Evolutionary conservation across 2,113 vertebrate species (phyloP), one percentile per base, ranked within the genome.

Genomic region (Antechinus flavipes): DNA sequence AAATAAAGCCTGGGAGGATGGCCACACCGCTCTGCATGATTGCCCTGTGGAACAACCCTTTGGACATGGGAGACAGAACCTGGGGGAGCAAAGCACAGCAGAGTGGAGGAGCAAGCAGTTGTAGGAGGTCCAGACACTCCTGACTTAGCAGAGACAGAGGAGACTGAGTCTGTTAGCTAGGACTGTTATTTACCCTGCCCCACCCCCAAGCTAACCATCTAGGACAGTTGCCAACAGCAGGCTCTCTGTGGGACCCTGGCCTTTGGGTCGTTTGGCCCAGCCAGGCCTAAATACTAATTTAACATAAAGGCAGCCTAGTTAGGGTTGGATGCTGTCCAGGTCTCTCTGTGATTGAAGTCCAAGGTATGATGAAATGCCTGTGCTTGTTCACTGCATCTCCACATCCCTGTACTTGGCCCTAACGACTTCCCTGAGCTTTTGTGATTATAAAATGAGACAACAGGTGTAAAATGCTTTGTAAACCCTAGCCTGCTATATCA

Each of bases 21-120:
- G 98, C 98, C 14, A 98, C 98, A 0, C 99, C 99, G 94, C 99
- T 99, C 95, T 99, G 97, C 96, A 99, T 98, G 90, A 99, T 98
- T 0, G 98, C 99, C 49, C 98, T 96, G 0, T 99, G 99, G 96
- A 99, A 99, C 56, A 99, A 95, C 42, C 99, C 99, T 96, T 98
- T 96, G 10, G 99, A 98, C 95, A 98, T 93, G 49, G 99, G 99
- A 92, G 99, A 99, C n/a, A 99, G 94, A 58, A 98, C 97, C 98
- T 99, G 96, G 9, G 90, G 92, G 47, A 84, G 16, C 30, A 56
- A 54, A 42, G 2, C 35, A 84, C 19, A 23, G 35, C 25, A n/a
- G 35, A 24, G 30, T 35, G 6, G 19, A 84, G n/a, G n/a, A 23
- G 7, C n/a, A 42, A 42, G 68, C n/a, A 23, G 12, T 76, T 12